Conservation (phyloP, 2,888 invertebrate species). For the Boloria euphrosyne region DNA sequence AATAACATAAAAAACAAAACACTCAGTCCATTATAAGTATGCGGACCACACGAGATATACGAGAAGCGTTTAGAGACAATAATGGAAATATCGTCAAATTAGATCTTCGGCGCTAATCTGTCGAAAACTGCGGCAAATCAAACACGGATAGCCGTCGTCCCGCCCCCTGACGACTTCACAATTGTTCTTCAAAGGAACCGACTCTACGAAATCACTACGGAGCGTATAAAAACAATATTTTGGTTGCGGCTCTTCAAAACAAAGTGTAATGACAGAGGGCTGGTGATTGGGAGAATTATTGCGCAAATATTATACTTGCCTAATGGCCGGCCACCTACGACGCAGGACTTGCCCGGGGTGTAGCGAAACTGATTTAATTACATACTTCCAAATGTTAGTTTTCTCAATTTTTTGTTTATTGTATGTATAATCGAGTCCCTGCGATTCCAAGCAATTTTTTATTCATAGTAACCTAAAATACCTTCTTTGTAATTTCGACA, state of each 20-base stretch:
- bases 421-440: no score
- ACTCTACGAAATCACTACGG: conserved; percentile 15
- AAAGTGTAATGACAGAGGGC: conserved; percentile 47
- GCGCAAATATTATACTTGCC: conserved; percentile 46
- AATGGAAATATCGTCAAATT: conserved; percentile 26
- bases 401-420: not conserved
- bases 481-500: no score
- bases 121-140: conserved; percentile 42
- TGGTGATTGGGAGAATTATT: conserved; percentile 41
- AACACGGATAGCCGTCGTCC: conserved; percentile 39
- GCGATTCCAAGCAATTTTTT: no score
- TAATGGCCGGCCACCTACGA: conserved; percentile 34
- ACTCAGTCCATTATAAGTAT: not conserved
- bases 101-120: conserved; percentile 42
- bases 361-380: conserved; percentile 1
- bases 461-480: no score
- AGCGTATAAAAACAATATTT: conserved; percentile 35
- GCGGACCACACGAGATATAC: conserved; percentile 30
- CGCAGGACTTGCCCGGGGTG: not conserved
- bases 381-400: not conserved
- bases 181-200: conserved; percentile 25
- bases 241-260: conserved; percentile 43
- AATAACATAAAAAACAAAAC: conserved; percentile 4
- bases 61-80: not conserved
- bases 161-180: conserved; percentile 28